Conservation (phyloP, 1,140 invertebrate genomes). For the Drosophila truncata region DNA sequence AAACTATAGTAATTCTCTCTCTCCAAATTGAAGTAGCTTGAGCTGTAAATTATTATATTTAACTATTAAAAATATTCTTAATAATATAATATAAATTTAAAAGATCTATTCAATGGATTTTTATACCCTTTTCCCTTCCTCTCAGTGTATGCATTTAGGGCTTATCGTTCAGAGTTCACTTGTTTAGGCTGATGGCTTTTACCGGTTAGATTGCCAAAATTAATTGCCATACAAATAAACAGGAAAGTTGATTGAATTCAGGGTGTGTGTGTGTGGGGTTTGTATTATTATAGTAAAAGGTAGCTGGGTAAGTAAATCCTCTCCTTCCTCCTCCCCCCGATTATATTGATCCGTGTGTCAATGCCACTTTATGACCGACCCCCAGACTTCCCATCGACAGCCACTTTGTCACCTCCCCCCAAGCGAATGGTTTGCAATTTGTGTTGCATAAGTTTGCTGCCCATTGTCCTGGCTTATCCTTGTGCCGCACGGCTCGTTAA, state of each 20-base stretch:
- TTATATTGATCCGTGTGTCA: conserved; percentile 29
- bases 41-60: too few relatives aligned
- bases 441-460: conserved; percentile 48
- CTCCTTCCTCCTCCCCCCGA: background rate
- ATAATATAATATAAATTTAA: too few relatives aligned
- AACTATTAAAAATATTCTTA: too few relatives aligned
- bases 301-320: background rate
- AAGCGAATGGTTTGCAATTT: conserved; percentile 26
- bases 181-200: conserved; percentile 46
- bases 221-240: conserved; percentile 48
- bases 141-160: conserved; percentile 1
- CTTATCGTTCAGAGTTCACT: conserved; percentile 25
- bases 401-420: conserved; percentile 2
- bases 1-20: too few relatives aligned
- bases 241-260: conserved; percentile 43
- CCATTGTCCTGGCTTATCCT: conserved; percentile 11
- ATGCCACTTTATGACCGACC: conserved; percentile 28
- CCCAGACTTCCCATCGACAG: background rate
- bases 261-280: background rate
- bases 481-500: conserved; percentile 51
- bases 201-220: conserved; percentile 48
- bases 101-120: too few relatives aligned
- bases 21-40: too few relatives aligned
- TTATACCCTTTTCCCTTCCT: too few relatives aligned
- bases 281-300: background rate